Percentiles rank a stretch among this genome's conserved stretches.
These are phyloP conservation scores for Geotria australis DNA, from an alignment of 2,797 vertebrate genomes.

Conservation along the genomic window DNA sequence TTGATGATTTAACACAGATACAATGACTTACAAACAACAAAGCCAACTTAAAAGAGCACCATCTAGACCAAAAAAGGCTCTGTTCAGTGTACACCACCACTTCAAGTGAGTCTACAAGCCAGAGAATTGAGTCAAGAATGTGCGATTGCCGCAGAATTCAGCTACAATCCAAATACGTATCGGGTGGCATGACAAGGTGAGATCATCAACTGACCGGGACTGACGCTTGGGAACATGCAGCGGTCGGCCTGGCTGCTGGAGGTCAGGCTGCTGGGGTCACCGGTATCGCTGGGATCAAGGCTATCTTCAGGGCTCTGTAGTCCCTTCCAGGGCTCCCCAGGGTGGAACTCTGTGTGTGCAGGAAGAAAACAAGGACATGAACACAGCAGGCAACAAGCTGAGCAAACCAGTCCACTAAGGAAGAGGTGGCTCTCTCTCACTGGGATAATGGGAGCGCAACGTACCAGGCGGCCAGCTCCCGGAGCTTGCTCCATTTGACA, in stretches of 20 bases:
- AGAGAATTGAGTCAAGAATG: background rate
- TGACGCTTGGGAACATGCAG: background rate
- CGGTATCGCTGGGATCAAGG: too few species aligned
- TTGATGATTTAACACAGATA: too few species aligned
- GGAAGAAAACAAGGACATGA: background rate
- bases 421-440: background rate
- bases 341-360: background rate
- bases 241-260: background rate
- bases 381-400: background rate
- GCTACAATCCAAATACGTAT: background rate
- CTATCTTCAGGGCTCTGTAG: background rate
- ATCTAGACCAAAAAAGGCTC: too few species aligned
- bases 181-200: too few species aligned
- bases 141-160: background rate
- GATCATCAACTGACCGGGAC: background rate
- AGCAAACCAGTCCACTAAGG: background rate
- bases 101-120: too few species aligned
- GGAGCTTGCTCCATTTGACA: background rate
- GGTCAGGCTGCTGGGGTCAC: background rate
- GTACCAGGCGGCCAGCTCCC: background rate
- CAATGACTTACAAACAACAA: too few species aligned
- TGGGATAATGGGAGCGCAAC: background rate
- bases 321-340: background rate
- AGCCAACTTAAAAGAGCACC: too few species aligned
- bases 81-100: too few species aligned